Conservation (phyloP, 2,888 invertebrate genomes). For the Mythimna albipuncta region DNA sequence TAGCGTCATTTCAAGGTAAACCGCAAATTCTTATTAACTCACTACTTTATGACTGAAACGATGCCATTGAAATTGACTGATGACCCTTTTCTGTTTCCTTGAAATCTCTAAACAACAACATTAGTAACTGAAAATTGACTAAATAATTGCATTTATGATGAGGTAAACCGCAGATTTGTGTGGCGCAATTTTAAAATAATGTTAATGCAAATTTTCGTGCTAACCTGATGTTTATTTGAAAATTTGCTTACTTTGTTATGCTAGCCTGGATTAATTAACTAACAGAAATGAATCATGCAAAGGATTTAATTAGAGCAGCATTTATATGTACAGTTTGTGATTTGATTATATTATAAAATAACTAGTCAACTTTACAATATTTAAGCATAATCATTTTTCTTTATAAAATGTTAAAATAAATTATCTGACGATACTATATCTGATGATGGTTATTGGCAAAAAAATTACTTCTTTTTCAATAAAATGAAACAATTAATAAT, state of each 20-base stretch:
- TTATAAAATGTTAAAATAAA: neutral
- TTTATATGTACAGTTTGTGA: neutral
- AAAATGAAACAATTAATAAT: too few relatives aligned
- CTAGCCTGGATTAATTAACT: neutral
- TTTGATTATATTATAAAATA: neutral
- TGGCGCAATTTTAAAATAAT: slow-evolving; percentile 18
- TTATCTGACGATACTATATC: neutral
- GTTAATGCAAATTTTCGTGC: neutral
- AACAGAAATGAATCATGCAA: neutral
- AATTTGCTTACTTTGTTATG: slow-evolving; percentile 1
- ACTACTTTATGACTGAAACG: slow-evolving; percentile 14
- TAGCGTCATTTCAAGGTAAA: slow-evolving; percentile 26
- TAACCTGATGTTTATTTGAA: slow-evolving; percentile 23
- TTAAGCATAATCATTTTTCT: neutral
- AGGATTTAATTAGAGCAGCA: neutral
- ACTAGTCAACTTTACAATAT: neutral
- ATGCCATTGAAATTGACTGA: slow-evolving; percentile 35
- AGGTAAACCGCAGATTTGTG: slow-evolving; percentile 29
- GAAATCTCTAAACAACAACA: slow-evolving; percentile 43
- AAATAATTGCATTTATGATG: slow-evolving; percentile 28
- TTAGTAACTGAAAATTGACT: slow-evolving; percentile 21
- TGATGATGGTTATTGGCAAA: too few relatives aligned
- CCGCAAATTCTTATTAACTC: slow-evolving; percentile 16
- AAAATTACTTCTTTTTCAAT: too few relatives aligned
- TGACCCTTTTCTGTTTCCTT: slow-evolving; percentile 45